Percentiles rank a stretch among this genome's conserved stretches.
These are phyloP conservation scores for Hirtodrosophila trivittata DNA, from an alignment of 2,888 invertebrate species.

Conservation along the genomic window DNA sequence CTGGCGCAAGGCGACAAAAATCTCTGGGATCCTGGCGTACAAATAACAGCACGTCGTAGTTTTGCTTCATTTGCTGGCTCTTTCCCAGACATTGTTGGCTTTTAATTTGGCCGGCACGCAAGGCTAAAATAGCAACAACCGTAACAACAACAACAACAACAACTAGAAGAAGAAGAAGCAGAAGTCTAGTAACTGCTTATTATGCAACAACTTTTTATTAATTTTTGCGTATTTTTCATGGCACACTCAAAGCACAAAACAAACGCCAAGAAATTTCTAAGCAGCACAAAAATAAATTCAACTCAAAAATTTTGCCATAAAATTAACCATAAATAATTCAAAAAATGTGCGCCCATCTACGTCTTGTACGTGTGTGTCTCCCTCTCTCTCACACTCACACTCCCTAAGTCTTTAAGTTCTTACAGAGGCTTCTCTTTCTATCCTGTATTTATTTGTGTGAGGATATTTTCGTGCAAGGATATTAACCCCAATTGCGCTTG, in stretches of 20 bases:
- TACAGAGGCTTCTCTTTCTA: too few species aligned
- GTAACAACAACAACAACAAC: constrained; percentile 12
- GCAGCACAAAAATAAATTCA: constrained; percentile 62
- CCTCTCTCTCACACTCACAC: not conserved
- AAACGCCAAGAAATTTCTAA: constrained; percentile 34
- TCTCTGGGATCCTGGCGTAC: constrained; percentile 56
- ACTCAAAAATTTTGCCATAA: constrained; percentile 77
- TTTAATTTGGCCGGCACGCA: constrained; percentile 72
- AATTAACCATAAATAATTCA: constrained; percentile 79
- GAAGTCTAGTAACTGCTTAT: constrained; percentile 55
- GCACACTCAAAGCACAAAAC: constrained; percentile 21
- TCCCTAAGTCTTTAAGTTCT: not conserved
- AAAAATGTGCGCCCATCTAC: constrained; percentile 54
- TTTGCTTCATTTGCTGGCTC: constrained; percentile 70
- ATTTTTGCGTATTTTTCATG: constrained; percentile 75
- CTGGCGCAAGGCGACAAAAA: constrained; percentile 73
- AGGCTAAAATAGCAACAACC: constrained; percentile 20
- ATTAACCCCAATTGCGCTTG: constrained; percentile 78
- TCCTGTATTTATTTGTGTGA: constrained; percentile 12
- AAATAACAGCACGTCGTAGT: constrained; percentile 75
- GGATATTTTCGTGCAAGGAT: constrained; percentile 74
- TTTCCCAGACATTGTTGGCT: constrained; percentile 76
- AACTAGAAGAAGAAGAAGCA: constrained; percentile 41
- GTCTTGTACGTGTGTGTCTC: constrained; percentile 13
- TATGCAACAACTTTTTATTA: constrained; percentile 71